Evolutionary conservation across 2,797 vertebrate genomes (phyloP), one percentile per base, ranked within the genome.

Genomic region (Acanthurus lineatus): DNA sequence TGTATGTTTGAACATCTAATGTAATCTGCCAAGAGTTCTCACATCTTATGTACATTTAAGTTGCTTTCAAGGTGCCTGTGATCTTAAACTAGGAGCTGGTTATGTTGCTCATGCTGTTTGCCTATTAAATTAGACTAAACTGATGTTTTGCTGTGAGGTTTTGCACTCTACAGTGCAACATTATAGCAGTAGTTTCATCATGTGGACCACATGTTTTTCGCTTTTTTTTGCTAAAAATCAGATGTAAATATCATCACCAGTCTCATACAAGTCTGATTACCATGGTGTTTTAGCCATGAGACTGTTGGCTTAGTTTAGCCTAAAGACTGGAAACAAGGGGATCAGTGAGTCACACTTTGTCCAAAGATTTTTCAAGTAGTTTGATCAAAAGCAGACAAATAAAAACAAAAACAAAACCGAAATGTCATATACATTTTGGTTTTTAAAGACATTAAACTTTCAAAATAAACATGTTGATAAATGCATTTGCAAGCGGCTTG

Each of bases 21-120:
- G 69, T 53, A 1, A 63, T 40, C 6, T 44, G 45, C 56, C 51
- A 53, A 17, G 4, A 56, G 35, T 53, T 59, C 44, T 42, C 48
- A 10, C 38, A 57, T n/a, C 28, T 51, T 15, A 4, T 45, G 20
- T 16, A 60, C 12, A 12, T 45, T 32, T 16, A 58, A 49, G 7
- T 45, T 45, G 40, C 48, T 72, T 73, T 64, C 19, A 16, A 54
- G 54, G 66, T 52, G 17, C 25, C 14, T 75, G 40, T 65, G 51
- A 73, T 61, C 10, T 17, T 52, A 19, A 9, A 14, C 12, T 42
- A 19, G 0, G 1, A 74, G 16, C 0, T 1, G 72, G 19, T 40
- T 15, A 17, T 68, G 69, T 73, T 51, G 54, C 10, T 44, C 4
- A 11, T 45, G 62, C 40, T 56, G 49, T 25, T 63, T 74, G 25